These are phyloP conservation scores for Tamias sibiricus DNA, from an alignment of 2,113 vertebrate genomes.

Conservation along the genomic window DNA sequence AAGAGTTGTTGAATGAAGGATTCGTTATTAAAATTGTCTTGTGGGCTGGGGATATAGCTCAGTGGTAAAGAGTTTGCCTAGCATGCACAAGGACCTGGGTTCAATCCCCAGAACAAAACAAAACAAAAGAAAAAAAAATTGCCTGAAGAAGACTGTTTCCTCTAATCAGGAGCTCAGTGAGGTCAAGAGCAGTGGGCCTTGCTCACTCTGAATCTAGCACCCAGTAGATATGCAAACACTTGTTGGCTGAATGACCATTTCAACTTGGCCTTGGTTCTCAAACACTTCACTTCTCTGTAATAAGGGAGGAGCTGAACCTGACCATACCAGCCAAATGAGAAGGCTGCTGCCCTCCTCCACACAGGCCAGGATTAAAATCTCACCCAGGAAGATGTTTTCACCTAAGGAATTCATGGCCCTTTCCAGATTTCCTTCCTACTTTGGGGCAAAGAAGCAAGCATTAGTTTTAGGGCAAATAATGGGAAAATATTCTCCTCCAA, in stretches of 20 bases:
- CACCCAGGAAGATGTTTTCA: background rate
- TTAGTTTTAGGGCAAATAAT: constrained; percentile 9
- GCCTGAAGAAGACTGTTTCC: background rate
- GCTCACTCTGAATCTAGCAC: background rate
- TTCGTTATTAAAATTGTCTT: background rate
- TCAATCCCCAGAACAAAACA: too few relatives aligned
- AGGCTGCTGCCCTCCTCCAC: background rate
- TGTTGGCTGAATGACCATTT: background rate
- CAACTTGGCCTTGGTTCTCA: constrained; percentile 23
- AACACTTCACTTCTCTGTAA: background rate
- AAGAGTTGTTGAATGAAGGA: background rate
- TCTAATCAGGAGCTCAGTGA: background rate
- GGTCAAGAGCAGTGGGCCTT: background rate
- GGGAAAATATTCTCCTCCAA: background rate
- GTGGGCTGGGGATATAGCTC: too few relatives aligned
- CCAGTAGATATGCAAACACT: background rate
- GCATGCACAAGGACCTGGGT: too few relatives aligned
- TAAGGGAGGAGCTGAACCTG: background rate
- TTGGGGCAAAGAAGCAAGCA: background rate
- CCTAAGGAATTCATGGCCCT: background rate
- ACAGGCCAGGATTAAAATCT: background rate
- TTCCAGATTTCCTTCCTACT: constrained; percentile 14
- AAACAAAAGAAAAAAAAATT: background rate
- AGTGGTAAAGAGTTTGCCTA: too few relatives aligned
- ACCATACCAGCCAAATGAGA: background rate